phyloP scores from a whole-genome alignment of 2,888 invertebrate genomes.

The Tenthredo livida region DNA sequence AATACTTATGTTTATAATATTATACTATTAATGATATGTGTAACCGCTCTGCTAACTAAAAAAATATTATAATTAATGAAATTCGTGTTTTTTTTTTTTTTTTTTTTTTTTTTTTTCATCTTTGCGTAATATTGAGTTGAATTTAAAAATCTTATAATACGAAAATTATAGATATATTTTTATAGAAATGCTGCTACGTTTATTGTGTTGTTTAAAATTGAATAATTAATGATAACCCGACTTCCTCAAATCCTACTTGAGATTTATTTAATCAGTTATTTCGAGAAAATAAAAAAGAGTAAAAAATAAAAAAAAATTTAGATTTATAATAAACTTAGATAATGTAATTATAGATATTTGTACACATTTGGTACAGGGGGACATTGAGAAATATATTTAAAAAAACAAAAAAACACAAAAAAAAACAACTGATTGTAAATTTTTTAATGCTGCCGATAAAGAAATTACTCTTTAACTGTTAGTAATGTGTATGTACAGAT shows the following conservation, averaged over 20 bases:
- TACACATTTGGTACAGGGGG: constrained; percentile 28
- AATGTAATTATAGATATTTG: constrained; percentile 35
- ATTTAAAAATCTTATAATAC: constrained; percentile 57
- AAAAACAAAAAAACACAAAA: background rate
- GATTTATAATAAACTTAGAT: constrained; percentile 4
- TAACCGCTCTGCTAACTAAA: constrained; percentile 15
- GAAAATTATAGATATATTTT: constrained; percentile 69
- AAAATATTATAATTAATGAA: background rate
- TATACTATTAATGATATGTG: background rate
- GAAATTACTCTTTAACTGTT: constrained; percentile 62
- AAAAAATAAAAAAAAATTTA: background rate
- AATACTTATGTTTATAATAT: constrained; percentile 31
- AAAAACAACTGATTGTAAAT: background rate
- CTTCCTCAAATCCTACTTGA: constrained; percentile 38
- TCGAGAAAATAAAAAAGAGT: background rate
- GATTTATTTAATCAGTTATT: constrained; percentile 52
- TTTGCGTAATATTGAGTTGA: constrained; percentile 31
- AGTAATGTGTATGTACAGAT: constrained; percentile 65
- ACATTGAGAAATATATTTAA: constrained; percentile 10
- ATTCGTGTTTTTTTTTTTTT: too few species aligned
- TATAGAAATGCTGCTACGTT: constrained; percentile 64
- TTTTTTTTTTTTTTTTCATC: background rate
- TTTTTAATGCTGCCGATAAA: constrained; percentile 60
- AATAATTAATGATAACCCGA: constrained; percentile 56
- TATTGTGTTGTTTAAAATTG: constrained; percentile 64